Evolutionary conservation across 1,140 invertebrate genomes (phyloP).

Genomic region (Aporrectodea caliginosa): DNA sequence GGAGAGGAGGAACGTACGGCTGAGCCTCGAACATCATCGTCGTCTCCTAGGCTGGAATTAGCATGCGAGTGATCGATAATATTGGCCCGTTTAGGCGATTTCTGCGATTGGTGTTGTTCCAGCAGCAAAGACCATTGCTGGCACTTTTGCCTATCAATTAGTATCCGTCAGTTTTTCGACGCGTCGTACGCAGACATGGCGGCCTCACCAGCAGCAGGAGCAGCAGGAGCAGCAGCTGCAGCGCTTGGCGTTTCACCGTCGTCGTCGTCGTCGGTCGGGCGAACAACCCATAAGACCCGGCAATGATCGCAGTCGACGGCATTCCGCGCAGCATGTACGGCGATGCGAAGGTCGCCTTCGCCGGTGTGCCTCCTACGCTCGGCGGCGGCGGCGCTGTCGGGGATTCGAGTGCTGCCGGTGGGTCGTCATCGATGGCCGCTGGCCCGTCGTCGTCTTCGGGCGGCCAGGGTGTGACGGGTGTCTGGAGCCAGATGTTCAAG

Average conservation of each 20-base stretch:
- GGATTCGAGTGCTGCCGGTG: not conserved
- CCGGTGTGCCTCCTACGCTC: not conserved
- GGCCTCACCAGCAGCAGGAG: too few relatives aligned
- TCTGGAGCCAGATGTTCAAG: slow-evolving; percentile 17
- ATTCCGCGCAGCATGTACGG: slow-evolving; percentile 23
- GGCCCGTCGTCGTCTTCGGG: slow-evolving; percentile 6
- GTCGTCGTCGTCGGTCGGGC: not conserved
- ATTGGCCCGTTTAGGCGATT: too few relatives aligned
- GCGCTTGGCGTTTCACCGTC: not conserved
- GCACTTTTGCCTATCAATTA: too few relatives aligned
- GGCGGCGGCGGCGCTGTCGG: not conserved
- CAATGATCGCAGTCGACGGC: slow-evolving; percentile 21
- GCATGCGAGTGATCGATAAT: too few relatives aligned
- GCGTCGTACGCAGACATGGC: too few relatives aligned
- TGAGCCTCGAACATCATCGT: too few relatives aligned
- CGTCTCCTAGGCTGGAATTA: too few relatives aligned
- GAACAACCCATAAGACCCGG: not conserved
- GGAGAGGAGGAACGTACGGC: too few relatives aligned
- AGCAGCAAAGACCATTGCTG: too few relatives aligned
- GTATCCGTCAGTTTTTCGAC: too few relatives aligned
- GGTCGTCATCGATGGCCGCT: not conserved
- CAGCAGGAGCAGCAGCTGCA: too few relatives aligned
- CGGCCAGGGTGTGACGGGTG: not conserved
- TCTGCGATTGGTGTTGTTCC: too few relatives aligned
- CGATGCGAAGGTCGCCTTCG: not conserved